Conservation (phyloP, 2,113 vertebrate genomes). For the Heliornis fulica region DNA sequence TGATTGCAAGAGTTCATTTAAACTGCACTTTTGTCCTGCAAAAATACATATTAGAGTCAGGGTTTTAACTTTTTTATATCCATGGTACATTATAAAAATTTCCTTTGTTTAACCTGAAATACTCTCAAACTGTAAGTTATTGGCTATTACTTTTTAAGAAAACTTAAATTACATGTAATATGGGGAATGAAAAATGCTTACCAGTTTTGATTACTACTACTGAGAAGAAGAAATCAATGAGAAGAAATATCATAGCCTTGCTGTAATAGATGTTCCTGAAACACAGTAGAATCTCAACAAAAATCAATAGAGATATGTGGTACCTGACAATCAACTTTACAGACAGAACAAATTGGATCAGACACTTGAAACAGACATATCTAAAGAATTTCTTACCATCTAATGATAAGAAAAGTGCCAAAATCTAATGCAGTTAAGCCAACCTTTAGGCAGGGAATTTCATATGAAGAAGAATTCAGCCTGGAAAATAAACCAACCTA, state of each 20-base stretch:
- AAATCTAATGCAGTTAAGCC: background rate
- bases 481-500: background rate
- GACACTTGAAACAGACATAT: background rate
- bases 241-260: background rate
- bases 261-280: background rate
- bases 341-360: background rate
- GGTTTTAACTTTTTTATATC: background rate
- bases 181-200: background rate
- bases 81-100: background rate
- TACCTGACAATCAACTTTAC: background rate
- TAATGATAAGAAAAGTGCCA: background rate
- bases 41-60: background rate
- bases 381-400: background rate
- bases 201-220: background rate
- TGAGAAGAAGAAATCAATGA: background rate
- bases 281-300: background rate
- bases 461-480: background rate
- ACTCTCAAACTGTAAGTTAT: background rate
- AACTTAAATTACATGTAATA: background rate
- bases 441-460: background rate
- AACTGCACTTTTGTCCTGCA: background rate
- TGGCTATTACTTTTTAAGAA: background rate
- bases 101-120: background rate
- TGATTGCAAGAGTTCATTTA: background rate
- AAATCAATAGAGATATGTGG: background rate